Evolutionary conservation across 2,797 vertebrate species (phyloP), one percentile per base, ranked within the genome.

Genomic region (Danio albolineatus): DNA sequence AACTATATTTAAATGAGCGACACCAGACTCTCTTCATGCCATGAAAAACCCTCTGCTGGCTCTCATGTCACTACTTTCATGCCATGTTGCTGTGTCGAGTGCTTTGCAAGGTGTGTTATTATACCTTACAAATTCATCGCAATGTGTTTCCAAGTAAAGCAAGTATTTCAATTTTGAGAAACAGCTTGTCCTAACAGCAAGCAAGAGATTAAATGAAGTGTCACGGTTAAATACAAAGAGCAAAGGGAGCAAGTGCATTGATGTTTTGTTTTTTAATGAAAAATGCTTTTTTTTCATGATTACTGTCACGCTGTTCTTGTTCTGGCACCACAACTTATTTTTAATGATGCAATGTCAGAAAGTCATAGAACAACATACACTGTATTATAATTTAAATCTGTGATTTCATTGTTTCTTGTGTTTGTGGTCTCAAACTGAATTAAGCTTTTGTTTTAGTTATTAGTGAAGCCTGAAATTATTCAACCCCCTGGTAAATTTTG

Each of bases 141-240:
- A 39, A 17, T 39, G 21, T 2, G 59, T 61, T 61, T 43, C 38
- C n/a, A 62, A 8, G 5, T 62, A 62, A 60, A n/a, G 19, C n/a
- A 62, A 62, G 14, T 5, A 62, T 60, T 38, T 38, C 3, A 60
- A 59, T 59, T 38, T 60, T 38, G 10, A 1, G 1, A 62, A 62
- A 57, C 56, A 28, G 60, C 60, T 62, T 62, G 38, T 62, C 9
- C 36, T 43, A 10, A 62, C 36, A 62, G 38, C 60, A 41, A 8
- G 38, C 5, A 5, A 62, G 5, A n/a, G 16, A 39, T 41, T 41
- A n/a, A 41, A 43, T 41, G 16, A 7, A 41, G 14, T 62, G 38
- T 41, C 38, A 61, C 59, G 38, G 36, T 60, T 60, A n/a, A 61
- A 61, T 61, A 28, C 59, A 61, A 39, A 61, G 8, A 39, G 16